Conservation (phyloP, 1,140 invertebrate species). For the Cyphomyrmex costatus region DNA sequence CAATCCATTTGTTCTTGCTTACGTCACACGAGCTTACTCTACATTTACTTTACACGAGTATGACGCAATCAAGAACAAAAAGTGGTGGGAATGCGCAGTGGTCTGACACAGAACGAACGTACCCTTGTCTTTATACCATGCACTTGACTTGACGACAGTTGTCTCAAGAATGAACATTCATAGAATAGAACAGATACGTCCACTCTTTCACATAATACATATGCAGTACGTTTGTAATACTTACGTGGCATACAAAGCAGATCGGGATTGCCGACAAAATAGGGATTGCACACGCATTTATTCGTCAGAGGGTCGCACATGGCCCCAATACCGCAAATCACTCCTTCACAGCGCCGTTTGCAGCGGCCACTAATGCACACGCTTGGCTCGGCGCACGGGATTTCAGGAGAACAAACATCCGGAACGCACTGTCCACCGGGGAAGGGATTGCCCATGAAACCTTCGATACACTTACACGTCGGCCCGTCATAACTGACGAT, state of each 20-base stretch:
- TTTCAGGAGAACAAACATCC: slow-evolving; percentile 92
- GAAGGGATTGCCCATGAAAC: slow-evolving; percentile 96
- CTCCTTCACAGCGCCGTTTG: slow-evolving; percentile 93
- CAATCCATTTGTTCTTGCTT: no score
- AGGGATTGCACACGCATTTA: slow-evolving; percentile 94
- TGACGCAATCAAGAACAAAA: no score
- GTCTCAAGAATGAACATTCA: no score
- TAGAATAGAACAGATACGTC: not conserved
- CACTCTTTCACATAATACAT: not conserved
- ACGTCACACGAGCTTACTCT: no score
- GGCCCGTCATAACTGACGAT: slow-evolving; percentile 94
- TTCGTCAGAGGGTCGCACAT: slow-evolving; percentile 93
- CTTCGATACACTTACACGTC: slow-evolving; percentile 95
- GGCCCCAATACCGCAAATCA: slow-evolving; percentile 94
- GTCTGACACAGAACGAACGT: no score
- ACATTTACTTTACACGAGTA: no score
- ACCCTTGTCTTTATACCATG: no score
- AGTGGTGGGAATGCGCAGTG: no score
- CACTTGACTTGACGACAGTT: no score
- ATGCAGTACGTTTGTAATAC: slow-evolving; percentile 81
- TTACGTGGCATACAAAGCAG: slow-evolving; percentile 96
- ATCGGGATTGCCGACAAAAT: slow-evolving; percentile 95
- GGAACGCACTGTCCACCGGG: slow-evolving; percentile 93
- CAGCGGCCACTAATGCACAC: slow-evolving; percentile 95
- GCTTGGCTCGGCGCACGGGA: slow-evolving; percentile 92